Base-by-base conservation (phyloP, 2,888 invertebrate species). In the Scelioninae gen. 2 region DNA sequence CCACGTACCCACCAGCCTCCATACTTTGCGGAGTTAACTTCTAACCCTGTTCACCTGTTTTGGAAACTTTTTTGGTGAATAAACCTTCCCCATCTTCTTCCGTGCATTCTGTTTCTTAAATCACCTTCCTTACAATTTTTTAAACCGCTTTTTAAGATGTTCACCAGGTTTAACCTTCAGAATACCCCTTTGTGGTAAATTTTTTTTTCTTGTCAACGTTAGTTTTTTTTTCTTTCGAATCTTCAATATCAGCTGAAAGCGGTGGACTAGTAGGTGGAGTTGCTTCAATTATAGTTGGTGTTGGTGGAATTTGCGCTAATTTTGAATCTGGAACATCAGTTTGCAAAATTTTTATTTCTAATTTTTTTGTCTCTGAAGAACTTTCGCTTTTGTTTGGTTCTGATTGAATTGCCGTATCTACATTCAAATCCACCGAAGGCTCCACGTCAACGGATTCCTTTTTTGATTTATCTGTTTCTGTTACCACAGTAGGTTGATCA, bases 281-380 rank as follows among this genome's bases (percentile, higher is more conserved):
- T 11, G 82, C 76, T 63, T 81, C 82, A 4, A 63, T 82, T 18
- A 83, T 76, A 13, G 79, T 82, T 22, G 85, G 83, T 2, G 83
- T 83, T 11, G 73, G 76, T 11, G 85, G 81, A 37, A 80, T 76
- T 52, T 73, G 28, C 11, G 39, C 22, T 22, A 31, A 9, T 43
- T 52, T 53, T 18, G 46, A 2, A 55, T 68, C 13, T 41, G 57
- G 48, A 50, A 73, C 63, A 7, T 53, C 13, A 58, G 74, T 41
- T 60, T 71, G 50, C 9, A 52, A 35, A 18, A 71, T 69, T 46
- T 69, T 65, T 1, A 65, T 39, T 46, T 68, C 76, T n/a, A 53
- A 37, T 53, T 73, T 73, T 25, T 15, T 41, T 13, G 35, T 33
- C 60, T 78, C 74, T 19, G 33, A 13, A 10, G 3, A 28, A 11